These are phyloP conservation scores for Chymomyza procnemis DNA, from an alignment of 2,888 invertebrate species.

Conservation along the genomic window DNA sequence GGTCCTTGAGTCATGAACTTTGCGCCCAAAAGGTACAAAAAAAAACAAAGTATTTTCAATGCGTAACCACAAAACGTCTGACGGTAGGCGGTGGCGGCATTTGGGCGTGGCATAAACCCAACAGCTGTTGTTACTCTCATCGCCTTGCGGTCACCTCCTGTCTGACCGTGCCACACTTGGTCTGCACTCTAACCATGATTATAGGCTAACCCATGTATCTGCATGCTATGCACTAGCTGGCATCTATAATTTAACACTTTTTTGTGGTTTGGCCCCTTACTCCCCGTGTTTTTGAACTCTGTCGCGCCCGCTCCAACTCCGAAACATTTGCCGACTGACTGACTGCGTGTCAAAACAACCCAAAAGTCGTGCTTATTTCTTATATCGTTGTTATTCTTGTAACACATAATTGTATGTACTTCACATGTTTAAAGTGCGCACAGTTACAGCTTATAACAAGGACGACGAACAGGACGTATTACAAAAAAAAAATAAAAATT, in stretches of 20 bases:
- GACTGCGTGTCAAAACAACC: constrained; percentile 77
- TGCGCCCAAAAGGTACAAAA: not conserved
- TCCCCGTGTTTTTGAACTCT: not conserved
- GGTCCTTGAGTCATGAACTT: not conserved
- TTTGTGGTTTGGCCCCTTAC: constrained; percentile 40
- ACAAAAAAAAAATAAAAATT: not conserved
- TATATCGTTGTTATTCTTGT: not conserved
- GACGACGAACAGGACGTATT: no score
- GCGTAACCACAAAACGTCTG: constrained; percentile 34
- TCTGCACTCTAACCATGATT: not conserved
- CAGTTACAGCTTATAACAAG: not conserved
- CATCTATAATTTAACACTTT: constrained; percentile 68
- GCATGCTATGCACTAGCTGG: constrained; percentile 14
- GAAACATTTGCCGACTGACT: constrained; percentile 31
- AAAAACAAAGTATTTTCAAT: constrained; percentile 1
- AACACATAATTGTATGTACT: not conserved
- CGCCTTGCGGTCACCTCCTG: not conserved
- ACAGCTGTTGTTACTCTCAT: constrained; percentile 60
- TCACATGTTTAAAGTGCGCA: not conserved
- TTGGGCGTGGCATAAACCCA: not conserved
- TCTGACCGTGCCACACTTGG: not conserved
- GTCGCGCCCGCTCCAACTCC: no score
- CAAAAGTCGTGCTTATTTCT: constrained; percentile 24
- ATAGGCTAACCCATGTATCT: not conserved
- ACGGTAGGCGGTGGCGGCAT: constrained; percentile 3